A percentile compares a stretch with the other conserved stretches of the same genome.
phyloP scores from a whole-genome alignment of 2,888 invertebrate genomes.

The Abscondita cerata region DNA sequence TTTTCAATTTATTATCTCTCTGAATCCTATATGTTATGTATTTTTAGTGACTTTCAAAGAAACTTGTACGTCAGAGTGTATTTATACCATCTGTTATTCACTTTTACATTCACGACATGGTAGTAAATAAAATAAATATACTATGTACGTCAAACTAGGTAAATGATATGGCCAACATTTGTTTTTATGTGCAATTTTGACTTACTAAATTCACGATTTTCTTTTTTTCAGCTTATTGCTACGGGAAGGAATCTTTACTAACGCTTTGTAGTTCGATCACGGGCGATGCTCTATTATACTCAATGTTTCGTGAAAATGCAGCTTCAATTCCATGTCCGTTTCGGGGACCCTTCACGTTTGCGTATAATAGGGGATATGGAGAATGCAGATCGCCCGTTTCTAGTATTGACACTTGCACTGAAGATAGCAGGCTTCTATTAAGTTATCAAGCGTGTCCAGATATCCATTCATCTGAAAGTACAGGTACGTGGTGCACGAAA shows the following conservation, averaged over 20 bases:
- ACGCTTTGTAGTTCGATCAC: constrained; percentile 87
- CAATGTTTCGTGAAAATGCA: constrained; percentile 89
- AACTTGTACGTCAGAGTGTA: too few relatives aligned
- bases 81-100: too few relatives aligned
- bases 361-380: constrained; percentile 90
- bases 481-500: too few relatives aligned
- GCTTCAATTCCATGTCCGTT: constrained; percentile 90
- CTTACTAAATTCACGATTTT: constrained; percentile 3
- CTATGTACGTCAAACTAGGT: too few relatives aligned
- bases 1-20: too few relatives aligned
- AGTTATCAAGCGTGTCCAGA: constrained; percentile 95
- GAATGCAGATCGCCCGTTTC: constrained; percentile 90
- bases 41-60: too few relatives aligned
- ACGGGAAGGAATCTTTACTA: constrained; percentile 75
- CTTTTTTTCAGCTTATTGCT: constrained; percentile 77
- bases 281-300: constrained; percentile 87
- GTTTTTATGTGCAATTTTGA: not conserved
- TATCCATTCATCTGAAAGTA: constrained; percentile 88
- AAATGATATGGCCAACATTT: not conserved
- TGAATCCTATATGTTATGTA: too few relatives aligned
- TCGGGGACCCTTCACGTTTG: constrained; percentile 88
- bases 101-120: too few relatives aligned
- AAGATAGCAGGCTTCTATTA: constrained; percentile 86
- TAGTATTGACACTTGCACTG: constrained; percentile 93
- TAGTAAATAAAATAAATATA: too few relatives aligned